Evolutionary conservation across 1,140 invertebrate genomes (phyloP), one percentile per base, ranked within the genome.

Genomic region (Helicoverpa zea): DNA sequence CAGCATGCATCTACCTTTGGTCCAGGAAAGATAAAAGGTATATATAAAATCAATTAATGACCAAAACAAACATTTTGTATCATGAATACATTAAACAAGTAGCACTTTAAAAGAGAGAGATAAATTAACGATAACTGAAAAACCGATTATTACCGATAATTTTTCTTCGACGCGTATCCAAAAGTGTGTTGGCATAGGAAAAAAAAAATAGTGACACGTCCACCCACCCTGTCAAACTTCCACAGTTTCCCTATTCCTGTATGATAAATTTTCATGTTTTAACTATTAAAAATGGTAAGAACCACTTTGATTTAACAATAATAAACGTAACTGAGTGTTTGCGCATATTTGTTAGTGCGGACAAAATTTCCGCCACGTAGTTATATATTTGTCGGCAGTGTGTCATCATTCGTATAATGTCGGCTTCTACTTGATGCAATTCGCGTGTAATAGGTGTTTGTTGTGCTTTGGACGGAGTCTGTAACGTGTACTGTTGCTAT

Each of bases 281-380:
- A 92, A 89, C 79, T 84, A 84, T 87, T 86, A 87, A 93, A 92
- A 92, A 94, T 94, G 92, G 92, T 94, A 93, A 93, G 92, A 87
- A 84, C 68, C 64, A 82, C 68, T 85, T 72, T 79, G 73, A 81
- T 79, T 86, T 80, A 14, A 75, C 75, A 47, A 58, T 81, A 80
- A 70, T 78, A 74, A 82, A 77, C 18, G 64, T 59, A 66, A 79
- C 51, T n/a, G 23, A 84, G 59, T 79, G 77, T 70, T 54, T 76
- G 58, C 52, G 18, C 30, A 58, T 13, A 49, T 78, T 68, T 23
- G 23, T 68, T 70, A 75, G 43, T 80, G 43, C 56, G 30, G 64
- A 58, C 11, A 78, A 81, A 87, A 61, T 86, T 83, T 83, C 23
- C 73, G 87, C 86, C 86, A 87, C 87, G 89, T 92, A 90, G 74